phyloP scores from a whole-genome alignment of 2,113 vertebrate species.

The Jaculus jaculus region DNA sequence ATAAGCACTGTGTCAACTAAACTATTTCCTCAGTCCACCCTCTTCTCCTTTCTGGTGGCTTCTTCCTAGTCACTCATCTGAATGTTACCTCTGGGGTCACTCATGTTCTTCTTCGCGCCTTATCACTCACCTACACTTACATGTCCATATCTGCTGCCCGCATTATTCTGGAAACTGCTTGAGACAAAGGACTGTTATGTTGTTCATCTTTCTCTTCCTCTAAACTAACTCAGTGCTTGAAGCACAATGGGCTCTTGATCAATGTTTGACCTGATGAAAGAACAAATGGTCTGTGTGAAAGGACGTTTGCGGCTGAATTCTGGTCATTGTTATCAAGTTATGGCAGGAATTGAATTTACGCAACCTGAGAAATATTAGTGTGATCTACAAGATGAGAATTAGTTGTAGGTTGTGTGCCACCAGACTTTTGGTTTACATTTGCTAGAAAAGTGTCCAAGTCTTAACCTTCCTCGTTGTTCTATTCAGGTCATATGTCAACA shows the following conservation, averaged over 20 bases:
- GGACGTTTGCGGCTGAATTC: background rate
- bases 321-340: constrained; percentile 20
- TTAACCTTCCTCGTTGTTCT: background rate
- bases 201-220: background rate
- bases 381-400: background rate
- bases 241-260: constrained; percentile 14
- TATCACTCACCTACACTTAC: background rate
- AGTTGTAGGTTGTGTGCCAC: background rate
- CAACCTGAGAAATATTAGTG: background rate
- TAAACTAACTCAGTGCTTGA: background rate
- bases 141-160: background rate
- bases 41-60: background rate
- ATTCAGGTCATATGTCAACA: background rate
- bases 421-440: background rate
- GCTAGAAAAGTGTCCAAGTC: background rate
- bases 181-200: background rate
- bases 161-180: background rate
- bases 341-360: background rate
- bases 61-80: background rate
- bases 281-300: background rate
- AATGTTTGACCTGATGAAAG: constrained; percentile 29
- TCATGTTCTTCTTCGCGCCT: background rate
- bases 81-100: background rate
- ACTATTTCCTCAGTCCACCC: no score
- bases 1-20: no score